Base-by-base conservation (phyloP, 2,797 vertebrate species). In the Ibycter americanus region DNA sequence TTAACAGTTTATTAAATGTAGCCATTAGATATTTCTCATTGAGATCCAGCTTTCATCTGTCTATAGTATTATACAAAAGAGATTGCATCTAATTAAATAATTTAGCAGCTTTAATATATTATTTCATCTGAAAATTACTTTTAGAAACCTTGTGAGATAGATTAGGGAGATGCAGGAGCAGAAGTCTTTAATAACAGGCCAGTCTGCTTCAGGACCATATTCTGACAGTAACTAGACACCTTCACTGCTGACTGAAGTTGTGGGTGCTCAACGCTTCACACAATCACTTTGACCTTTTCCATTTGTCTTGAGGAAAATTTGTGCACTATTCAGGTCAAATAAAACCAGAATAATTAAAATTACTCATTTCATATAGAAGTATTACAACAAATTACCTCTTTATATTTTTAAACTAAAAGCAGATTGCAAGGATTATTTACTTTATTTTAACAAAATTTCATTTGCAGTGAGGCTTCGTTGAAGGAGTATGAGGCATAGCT, bases 1-100 rank as follows among this genome's bases (percentile, higher is more conserved):
- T 87, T 62, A 95, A 77, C 56, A 83, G 91, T 92, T 94, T 80
- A 86, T 95, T 96, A 92, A 94, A 91, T 67, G 70, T 65, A 74
- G 92, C 62, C 66, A 82, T 96, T 95, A 94, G 91, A 76, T 95
- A 78, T 62, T 95, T 89, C 74, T 93, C 0, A 0, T 26, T 62
- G 81, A 87, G 71, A 63, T 87, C 38, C 18, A 5, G 62, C 72
- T 89, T 93, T 85, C 94, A 73, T 95, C 87, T 87, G 71, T 34
- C 68, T 18, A 4, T 66, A 26, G 26, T 40, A 71, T 82, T 93
- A 21, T 21, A 51, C 49, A 67, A 68, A 92, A 88, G 65, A 77
- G 31, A 49, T 91, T 80, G 38, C 51, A 85, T 87, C 84, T 95
- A 90, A 96, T 83, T 87, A 58, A 93, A 87, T 67, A 63, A 92